Percentiles rank a stretch among this genome's conserved stretches.
Conservation (phyloP, 1,140 invertebrate genomes). For the Campoletis sonorensis region DNA sequence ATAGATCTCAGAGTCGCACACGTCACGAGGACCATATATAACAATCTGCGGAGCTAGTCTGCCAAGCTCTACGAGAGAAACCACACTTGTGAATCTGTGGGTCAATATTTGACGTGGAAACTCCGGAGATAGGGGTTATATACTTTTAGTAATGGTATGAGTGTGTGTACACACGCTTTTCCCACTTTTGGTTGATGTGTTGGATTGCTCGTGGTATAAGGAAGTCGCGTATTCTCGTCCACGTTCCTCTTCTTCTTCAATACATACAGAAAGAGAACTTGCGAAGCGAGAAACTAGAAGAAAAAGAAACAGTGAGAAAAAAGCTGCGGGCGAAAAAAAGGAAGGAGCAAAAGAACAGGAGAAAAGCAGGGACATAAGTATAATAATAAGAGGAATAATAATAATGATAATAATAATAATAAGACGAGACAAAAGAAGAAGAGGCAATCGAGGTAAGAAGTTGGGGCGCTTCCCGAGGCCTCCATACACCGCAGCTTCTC, state of each 20-base stretch:
- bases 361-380: neutral
- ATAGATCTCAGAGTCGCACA: neutral
- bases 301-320: neutral
- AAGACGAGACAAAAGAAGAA: neutral
- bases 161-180: neutral
- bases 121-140: conserved; percentile 30
- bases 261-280: neutral
- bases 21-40: conserved; percentile 20
- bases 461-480: neutral
- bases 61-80: conserved; percentile 31
- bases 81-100: conserved; percentile 48
- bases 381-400: conserved; percentile 9
- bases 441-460: conserved; percentile 2
- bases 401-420: neutral
- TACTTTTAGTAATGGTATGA: neutral
- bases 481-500: neutral
- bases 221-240: conserved; percentile 27
- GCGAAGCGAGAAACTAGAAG: neutral
- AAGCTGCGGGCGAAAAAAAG: neutral
- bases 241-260: conserved; percentile 33
- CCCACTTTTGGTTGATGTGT: conserved; percentile 10
- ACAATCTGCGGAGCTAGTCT: conserved; percentile 21
- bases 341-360: neutral
- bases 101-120: conserved; percentile 56
- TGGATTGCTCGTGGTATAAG: neutral